A percentile compares a stretch with the other conserved stretches of the same genome.
These are phyloP conservation scores for Cyrtodaria siliqua DNA, from an alignment of 2,888 invertebrate genomes.

Conservation along the genomic window DNA sequence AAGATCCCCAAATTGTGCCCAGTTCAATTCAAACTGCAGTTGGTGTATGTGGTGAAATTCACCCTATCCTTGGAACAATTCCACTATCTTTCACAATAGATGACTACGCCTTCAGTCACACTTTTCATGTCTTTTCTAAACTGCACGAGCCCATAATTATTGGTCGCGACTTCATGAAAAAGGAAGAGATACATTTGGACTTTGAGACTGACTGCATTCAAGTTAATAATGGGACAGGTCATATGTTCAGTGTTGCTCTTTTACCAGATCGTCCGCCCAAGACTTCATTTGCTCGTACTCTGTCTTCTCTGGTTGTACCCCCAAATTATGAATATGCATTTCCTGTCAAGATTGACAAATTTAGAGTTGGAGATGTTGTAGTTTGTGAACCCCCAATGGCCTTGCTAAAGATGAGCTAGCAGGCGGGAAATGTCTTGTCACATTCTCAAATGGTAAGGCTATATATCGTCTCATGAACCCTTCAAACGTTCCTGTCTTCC, in stretches of 20 bases:
- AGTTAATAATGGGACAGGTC: neutral
- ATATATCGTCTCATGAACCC: slow-evolving; percentile 20
- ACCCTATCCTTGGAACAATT: neutral
- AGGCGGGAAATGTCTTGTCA: slow-evolving; percentile 2
- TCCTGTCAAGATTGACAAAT: neutral
- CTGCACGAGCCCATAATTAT: neutral
- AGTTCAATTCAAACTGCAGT: neutral
- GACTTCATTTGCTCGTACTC: too few relatives aligned
- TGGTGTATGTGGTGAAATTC: slow-evolving; percentile 4
- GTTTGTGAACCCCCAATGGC: slow-evolving; percentile 1
- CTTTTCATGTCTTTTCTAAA: neutral
- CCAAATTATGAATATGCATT: neutral
- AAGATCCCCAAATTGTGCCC: too few relatives aligned
- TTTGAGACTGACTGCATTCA: neutral
- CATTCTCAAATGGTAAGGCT: slow-evolving; percentile 4
- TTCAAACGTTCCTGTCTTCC: slow-evolving; percentile 17
- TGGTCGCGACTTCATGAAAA: neutral
- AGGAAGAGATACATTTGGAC: neutral
- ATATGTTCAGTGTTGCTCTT: too few relatives aligned
- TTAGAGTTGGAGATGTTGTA: neutral
- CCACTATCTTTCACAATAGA: neutral
- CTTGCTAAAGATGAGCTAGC: neutral
- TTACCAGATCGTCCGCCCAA: too few relatives aligned
- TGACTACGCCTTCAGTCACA: neutral
- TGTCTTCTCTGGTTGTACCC: slow-evolving; percentile 6